These are phyloP conservation scores for Hyposmocoma kahamanoa DNA, from an alignment of 1,140 invertebrate species.

Conservation along the genomic window DNA sequence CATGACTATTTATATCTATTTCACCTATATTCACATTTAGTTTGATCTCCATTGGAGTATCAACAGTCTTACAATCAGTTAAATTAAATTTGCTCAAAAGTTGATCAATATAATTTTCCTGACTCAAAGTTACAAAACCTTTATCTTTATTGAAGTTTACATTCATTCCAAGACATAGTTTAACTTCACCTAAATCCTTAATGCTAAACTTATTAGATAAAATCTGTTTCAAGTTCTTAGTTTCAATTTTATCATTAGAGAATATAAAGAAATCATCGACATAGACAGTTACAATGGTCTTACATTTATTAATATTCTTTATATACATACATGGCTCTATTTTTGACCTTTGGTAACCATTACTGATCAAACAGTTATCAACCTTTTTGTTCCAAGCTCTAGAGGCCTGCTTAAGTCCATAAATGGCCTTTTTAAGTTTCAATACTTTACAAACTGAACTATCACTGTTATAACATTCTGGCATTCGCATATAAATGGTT, in stretches of 20 bases:
- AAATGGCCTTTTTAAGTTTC: conserved; percentile 21
- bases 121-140: conserved; percentile 13
- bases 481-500: conserved; percentile 38
- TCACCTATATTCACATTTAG: conserved; percentile 20
- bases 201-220: conserved; percentile 19
- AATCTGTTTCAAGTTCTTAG: conserved; percentile 9
- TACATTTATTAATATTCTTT: conserved; percentile 10
- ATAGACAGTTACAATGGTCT: conserved; percentile 31
- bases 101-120: conserved; percentile 20
- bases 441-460: conserved; percentile 13
- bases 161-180: conserved; percentile 21
- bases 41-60: conserved; percentile 31
- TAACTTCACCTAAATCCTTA: conserved; percentile 20
- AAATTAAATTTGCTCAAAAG: conserved; percentile 38
- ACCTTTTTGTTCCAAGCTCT: conserved; percentile 22
- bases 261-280: conserved; percentile 50
- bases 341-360: conserved; percentile 17
- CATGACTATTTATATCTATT: conserved; percentile 11
- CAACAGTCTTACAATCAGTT: conserved; percentile 29
- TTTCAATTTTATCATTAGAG: conserved; percentile 14
- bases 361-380: conserved; percentile 18
- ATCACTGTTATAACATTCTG: conserved; percentile 8
- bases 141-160: conserved; percentile 10
- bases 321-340: conserved; percentile 33
- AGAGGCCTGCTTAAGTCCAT: conserved; percentile 28